These are phyloP conservation scores for Bostrychus sinensis DNA, from an alignment of 2,113 vertebrate species.

Conservation along the genomic window DNA sequence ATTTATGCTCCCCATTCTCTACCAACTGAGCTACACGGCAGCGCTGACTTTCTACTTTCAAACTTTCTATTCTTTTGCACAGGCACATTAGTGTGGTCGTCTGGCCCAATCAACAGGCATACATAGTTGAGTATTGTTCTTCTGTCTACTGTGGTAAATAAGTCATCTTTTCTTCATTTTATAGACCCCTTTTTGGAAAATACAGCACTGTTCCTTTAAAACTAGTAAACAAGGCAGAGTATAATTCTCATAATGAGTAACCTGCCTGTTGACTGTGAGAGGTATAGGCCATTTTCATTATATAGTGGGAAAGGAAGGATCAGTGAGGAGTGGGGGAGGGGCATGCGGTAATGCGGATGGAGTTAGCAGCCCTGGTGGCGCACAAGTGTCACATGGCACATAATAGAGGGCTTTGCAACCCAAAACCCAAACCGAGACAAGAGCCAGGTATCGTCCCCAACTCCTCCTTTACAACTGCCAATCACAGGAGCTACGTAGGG, in stretches of 20 bases:
- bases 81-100: no score
- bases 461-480: conserved; percentile 48
- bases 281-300: conserved; percentile 26
- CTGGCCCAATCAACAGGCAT: no score
- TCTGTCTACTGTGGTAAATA: no score
- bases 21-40: no score
- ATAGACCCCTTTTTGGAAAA: no score
- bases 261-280: conserved; percentile 45
- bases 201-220: no score
- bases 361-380: no score
- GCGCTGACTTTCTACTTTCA: no score
- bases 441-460: conserved; percentile 35
- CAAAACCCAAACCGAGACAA: conserved; percentile 64
- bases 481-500: conserved; percentile 19
- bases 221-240: conserved; percentile 36
- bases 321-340: conserved; percentile 9
- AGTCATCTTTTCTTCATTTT: no score
- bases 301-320: not conserved
- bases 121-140: no score
- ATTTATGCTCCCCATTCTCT: no score
- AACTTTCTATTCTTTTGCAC: no score
- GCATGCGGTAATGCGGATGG: conserved; percentile 54
- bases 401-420: conserved; percentile 60
- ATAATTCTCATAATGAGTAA: conserved; percentile 58
- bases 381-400: conserved; percentile 68